These are phyloP conservation scores for Holacanthella duospinosa DNA, from an alignment of 2,888 invertebrate genomes.

Conservation along the genomic window DNA sequence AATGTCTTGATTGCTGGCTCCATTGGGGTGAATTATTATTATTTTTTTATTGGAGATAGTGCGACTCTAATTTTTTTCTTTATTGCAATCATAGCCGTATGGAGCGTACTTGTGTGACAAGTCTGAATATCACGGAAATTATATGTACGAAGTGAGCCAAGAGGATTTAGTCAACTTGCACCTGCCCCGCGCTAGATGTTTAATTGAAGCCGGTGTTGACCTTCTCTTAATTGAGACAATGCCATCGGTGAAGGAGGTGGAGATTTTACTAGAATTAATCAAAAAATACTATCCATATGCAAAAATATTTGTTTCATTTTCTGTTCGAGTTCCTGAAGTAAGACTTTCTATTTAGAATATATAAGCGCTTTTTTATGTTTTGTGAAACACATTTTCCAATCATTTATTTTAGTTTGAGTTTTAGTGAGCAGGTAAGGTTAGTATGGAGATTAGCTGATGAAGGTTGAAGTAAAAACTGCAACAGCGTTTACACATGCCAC, in stretches of 20 bases:
- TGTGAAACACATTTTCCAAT: too few relatives aligned
- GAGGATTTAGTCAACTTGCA: conserved; percentile 74
- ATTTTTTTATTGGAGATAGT: too few relatives aligned
- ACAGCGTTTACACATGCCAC: too few relatives aligned
- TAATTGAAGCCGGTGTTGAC: conserved; percentile 71
- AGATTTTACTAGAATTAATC: conserved; percentile 66
- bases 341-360: background rate
- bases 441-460: too few relatives aligned
- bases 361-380: background rate
- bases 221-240: conserved; percentile 83
- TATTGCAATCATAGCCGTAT: too few relatives aligned
- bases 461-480: too few relatives aligned
- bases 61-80: too few relatives aligned
- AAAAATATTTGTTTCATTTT: conserved; percentile 80
- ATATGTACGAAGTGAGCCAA: conserved; percentile 55
- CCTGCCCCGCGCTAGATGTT: conserved; percentile 62
- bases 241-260: conserved; percentile 72
- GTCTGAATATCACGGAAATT: conserved; percentile 84
- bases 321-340: conserved; percentile 59
- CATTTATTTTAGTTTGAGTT: too few relatives aligned
- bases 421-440: too few relatives aligned
- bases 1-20: conserved; percentile 77
- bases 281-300: conserved; percentile 57
- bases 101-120: conserved; percentile 82
- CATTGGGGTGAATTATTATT: too few relatives aligned